These are phyloP conservation scores for Caenorhabditis plicata DNA, from an alignment of 2,888 invertebrate genomes.

Conservation along the genomic window DNA sequence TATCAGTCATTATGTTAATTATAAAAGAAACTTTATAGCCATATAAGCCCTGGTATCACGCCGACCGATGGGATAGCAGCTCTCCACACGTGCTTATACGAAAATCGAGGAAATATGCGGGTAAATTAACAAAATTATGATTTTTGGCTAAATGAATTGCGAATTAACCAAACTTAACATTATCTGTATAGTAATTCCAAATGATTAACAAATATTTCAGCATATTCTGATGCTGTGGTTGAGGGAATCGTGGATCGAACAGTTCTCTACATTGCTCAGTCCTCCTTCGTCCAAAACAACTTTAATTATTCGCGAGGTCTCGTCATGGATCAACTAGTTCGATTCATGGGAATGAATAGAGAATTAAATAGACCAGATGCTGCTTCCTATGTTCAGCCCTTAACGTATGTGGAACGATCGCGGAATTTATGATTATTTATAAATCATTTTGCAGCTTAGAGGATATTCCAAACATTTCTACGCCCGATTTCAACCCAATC, in stretches of 20 bases:
- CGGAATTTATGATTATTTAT: not conserved
- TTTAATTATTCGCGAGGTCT: conserved; percentile 52
- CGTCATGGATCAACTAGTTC: conserved; percentile 61
- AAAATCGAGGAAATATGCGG: conserved; percentile 60
- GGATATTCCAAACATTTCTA: conserved; percentile 27
- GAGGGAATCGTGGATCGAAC: conserved; percentile 57
- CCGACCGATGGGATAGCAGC: conserved; percentile 58
- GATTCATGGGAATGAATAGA: conserved; percentile 57
- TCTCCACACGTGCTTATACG: conserved; percentile 60
- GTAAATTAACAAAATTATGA: too few relatives aligned
- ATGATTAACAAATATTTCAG: conserved; percentile 21
- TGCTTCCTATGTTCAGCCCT: conserved; percentile 52
- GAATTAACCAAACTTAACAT: too few relatives aligned
- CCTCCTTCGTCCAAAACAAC: conserved; percentile 39
- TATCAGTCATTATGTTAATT: too few relatives aligned
- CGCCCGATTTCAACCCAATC: conserved; percentile 43
- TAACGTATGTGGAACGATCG: conserved; percentile 20
- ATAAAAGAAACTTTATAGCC: too few relatives aligned
- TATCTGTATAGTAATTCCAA: too few relatives aligned
- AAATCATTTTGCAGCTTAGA: conserved; percentile 15
- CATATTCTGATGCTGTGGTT: conserved; percentile 60
- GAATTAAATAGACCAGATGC: conserved; percentile 60
- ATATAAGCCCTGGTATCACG: conserved; percentile 64
- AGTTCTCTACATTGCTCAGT: conserved; percentile 56
- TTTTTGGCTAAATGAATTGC: not conserved